These are phyloP conservation scores for Pardalotus punctatus DNA, from an alignment of 2,113 vertebrate genomes.

Conservation along the genomic window DNA sequence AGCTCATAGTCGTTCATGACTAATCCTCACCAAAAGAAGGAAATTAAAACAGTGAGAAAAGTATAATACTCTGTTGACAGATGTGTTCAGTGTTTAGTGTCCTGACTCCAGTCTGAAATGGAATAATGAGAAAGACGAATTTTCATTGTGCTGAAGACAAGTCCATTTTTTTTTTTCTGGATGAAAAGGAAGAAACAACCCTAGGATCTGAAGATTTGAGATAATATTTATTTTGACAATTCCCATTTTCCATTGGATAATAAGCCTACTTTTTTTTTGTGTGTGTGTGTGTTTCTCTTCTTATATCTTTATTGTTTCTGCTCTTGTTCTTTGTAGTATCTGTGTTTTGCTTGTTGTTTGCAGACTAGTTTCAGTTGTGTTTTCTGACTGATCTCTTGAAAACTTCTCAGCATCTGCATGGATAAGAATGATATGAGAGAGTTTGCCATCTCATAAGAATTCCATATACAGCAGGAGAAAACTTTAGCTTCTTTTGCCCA, in stretches of 20 bases:
- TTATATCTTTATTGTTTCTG: neutral
- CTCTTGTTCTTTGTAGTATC: neutral
- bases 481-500: neutral
- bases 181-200: neutral
- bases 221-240: neutral
- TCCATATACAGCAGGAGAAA: neutral
- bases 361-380: neutral
- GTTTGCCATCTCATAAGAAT: neutral
- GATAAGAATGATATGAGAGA: neutral
- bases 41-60: neutral
- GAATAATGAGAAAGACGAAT: neutral
- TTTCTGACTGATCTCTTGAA: neutral
- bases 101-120: neutral
- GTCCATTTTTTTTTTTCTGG: neutral
- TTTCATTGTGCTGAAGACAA: neutral
- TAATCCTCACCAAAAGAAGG: neutral
- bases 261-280: neutral
- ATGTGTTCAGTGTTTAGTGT: neutral
- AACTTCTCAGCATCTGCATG: neutral
- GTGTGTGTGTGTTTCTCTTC: neutral
- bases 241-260: neutral
- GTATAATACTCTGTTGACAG: neutral
- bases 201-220: rapidly evolving
- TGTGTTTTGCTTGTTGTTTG: neutral
- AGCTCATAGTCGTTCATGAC: neutral